Evolutionary conservation across 1,140 invertebrate genomes (phyloP).

Genomic region (Lepidurus apus): DNA sequence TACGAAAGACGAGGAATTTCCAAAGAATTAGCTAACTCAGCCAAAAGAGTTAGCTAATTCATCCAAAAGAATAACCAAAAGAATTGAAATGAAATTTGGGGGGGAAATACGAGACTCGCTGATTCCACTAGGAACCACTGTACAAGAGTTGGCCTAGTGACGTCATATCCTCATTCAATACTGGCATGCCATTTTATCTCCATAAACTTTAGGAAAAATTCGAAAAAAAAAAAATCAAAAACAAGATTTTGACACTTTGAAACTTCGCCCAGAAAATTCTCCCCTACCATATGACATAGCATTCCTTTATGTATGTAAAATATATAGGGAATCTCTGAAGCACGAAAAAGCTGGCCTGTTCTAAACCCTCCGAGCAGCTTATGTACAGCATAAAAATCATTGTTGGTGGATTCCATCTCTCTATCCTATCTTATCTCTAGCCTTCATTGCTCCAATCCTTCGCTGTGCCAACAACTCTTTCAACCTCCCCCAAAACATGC

Average conservation of each 20-base stretch:
- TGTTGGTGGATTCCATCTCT: too few species aligned
- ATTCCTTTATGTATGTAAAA: constrained; percentile 16
- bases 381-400: constrained; percentile 1
- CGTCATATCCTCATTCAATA: constrained; percentile 10
- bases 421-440: too few species aligned
- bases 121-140: neutral
- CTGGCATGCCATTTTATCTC: neutral
- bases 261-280: neutral
- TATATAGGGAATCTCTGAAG: constrained; percentile 18
- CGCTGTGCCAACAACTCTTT: neutral
- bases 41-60: neutral
- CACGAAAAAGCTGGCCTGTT: neutral
- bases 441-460: too few species aligned
- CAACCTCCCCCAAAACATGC: neutral
- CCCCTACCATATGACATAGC: neutral
- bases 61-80: neutral
- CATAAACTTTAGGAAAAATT: neutral
- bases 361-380: neutral
- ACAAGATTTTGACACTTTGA: too few species aligned
- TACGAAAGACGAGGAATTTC: too few species aligned
- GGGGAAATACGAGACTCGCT: neutral
- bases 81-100: neutral
- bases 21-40: neutral
- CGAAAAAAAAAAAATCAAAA: neutral
- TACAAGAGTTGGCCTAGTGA: neutral